phyloP scores from a whole-genome alignment of 2,797 vertebrate genomes.

The Phrynocephalus vlangalii region DNA sequence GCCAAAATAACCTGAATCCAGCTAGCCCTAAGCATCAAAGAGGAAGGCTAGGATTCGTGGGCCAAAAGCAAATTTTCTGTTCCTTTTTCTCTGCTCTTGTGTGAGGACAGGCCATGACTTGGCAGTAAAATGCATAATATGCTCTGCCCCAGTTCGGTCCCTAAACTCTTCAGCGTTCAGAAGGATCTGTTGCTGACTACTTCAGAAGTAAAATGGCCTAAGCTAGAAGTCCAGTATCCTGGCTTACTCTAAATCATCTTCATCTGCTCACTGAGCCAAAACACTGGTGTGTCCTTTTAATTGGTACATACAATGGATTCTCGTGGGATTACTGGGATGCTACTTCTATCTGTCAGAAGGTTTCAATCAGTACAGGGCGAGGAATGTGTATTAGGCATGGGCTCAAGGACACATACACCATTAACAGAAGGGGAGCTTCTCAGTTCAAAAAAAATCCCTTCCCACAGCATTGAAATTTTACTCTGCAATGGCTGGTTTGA shows the following conservation, averaged over 20 bases:
- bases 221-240: background rate
- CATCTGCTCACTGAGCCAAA: fast-evolving
- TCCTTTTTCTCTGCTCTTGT: background rate
- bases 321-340: background rate
- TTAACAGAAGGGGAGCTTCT: constrained; percentile 28
- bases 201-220: background rate
- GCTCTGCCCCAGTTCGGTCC: background rate
- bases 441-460: background rate
- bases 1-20: no score
- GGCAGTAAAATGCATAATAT: background rate
- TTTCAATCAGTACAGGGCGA: background rate
- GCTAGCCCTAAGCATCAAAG: no score
- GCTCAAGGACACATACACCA: constrained; percentile 27
- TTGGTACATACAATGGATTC: fast-evolving
- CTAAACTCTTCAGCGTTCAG: background rate
- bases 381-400: background rate
- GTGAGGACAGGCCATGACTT: background rate
- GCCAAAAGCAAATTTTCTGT: no score
- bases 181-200: background rate
- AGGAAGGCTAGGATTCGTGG: no score
- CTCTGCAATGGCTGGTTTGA: constrained; percentile 23
- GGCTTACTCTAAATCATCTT: background rate
- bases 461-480: constrained; percentile 31
- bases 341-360: background rate
- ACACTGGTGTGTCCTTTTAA: background rate